A percentile compares a stretch with the other conserved stretches of the same genome.
These are phyloP conservation scores for Octomys mimax DNA, from an alignment of 2,797 vertebrate species.

Conservation along the genomic window DNA sequence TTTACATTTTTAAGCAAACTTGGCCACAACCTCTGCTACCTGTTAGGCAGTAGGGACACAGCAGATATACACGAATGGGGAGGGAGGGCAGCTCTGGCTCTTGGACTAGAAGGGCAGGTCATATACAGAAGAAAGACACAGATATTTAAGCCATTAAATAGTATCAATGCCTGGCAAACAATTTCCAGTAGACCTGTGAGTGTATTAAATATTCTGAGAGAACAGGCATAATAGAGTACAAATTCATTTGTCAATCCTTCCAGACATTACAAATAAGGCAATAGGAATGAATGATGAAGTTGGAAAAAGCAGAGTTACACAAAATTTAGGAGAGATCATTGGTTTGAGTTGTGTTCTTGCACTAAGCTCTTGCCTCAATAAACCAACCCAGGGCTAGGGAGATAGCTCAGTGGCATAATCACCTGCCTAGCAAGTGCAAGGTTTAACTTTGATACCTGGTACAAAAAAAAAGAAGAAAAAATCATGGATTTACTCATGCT, in stretches of 20 bases:
- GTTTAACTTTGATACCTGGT: too few relatives aligned
- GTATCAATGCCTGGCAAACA: not conserved
- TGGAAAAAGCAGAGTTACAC: not conserved
- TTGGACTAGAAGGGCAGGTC: not conserved
- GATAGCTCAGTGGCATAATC: too few relatives aligned
- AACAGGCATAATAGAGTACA: not conserved
- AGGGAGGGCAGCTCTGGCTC: not conserved
- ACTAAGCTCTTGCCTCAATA: not conserved
- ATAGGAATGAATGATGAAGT: not conserved
- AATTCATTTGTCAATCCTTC: not conserved
- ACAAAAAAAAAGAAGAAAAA: too few relatives aligned
- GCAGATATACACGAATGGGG: not conserved
- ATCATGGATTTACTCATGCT: not conserved
- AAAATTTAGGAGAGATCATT: not conserved
- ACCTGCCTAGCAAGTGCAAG: too few relatives aligned
- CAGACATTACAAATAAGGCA: not conserved
- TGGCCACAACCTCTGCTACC: not conserved
- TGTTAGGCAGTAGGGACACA: not conserved
- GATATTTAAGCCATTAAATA: not conserved
- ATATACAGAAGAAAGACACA: not conserved
- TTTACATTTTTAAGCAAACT: not conserved
- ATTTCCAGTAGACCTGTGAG: rapidly evolving
- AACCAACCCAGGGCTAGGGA: too few relatives aligned
- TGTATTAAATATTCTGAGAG: not conserved
- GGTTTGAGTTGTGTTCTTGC: not conserved